Evolutionary conservation across 2,888 invertebrate genomes (phyloP).

Genomic region (Thereva unica): DNA sequence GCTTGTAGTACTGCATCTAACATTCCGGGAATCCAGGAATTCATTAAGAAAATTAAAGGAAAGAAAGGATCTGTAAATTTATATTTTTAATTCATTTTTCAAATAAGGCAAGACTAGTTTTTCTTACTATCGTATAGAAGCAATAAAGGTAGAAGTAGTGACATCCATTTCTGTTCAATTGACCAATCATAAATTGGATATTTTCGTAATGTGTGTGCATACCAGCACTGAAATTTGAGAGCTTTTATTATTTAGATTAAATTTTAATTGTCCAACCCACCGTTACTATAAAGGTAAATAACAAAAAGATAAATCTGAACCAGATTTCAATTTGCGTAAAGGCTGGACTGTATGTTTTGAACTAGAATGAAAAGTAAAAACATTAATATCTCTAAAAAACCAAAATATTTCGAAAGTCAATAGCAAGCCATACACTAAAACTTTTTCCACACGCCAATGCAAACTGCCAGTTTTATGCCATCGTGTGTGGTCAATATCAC

Average conservation of each 20-base stretch:
- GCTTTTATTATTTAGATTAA: neutral
- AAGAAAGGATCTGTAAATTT: conserved; percentile 83
- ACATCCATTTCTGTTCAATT: conserved; percentile 97
- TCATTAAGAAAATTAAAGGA: conserved; percentile 84
- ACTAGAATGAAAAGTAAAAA: conserved; percentile 65
- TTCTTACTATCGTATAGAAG: conserved; percentile 88
- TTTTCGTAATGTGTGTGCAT: conserved; percentile 83
- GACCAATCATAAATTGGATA: conserved; percentile 93
- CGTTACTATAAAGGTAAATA: conserved; percentile 82
- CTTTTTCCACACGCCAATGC: too few species aligned
- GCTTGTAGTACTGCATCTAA: conserved; percentile 89
- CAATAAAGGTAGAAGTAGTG: conserved; percentile 81
- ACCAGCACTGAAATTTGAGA: conserved; percentile 80
- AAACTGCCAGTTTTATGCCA: too few species aligned
- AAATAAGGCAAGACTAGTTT: too few species aligned
- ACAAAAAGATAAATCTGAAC: conserved; percentile 91
- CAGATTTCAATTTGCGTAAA: conserved; percentile 98
- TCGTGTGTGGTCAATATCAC: too few species aligned
- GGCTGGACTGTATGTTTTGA: conserved; percentile 93
- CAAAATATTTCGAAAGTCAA: conserved; percentile 28
- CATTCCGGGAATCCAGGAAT: conserved; percentile 91
- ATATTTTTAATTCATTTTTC: too few species aligned
- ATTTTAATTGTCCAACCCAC: conserved; percentile 65
- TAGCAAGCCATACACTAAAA: too few species aligned
- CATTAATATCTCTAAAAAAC: neutral